These are phyloP conservation scores for Lindbergichthys nudifrons DNA, from an alignment of 2,797 vertebrate species.

Conservation along the genomic window DNA sequence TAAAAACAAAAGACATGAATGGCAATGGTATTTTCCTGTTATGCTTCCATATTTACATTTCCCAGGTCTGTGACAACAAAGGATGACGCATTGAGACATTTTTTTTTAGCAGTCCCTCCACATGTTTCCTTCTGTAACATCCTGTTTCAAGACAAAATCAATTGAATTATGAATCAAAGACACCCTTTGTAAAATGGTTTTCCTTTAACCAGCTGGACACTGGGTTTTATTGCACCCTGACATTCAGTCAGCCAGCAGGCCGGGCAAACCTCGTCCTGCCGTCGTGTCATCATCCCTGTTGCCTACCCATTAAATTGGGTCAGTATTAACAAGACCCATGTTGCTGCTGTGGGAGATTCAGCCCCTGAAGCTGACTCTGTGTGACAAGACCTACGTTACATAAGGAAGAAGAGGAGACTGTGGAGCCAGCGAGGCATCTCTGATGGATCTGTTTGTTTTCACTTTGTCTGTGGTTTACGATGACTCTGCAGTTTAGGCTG, in stretches of 20 bases:
- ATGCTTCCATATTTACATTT: not conserved
- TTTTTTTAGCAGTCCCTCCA: slow-evolving; percentile 1
- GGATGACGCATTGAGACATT: not conserved
- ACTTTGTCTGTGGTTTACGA: slow-evolving; percentile 49
- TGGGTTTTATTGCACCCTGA: slow-evolving; percentile 9
- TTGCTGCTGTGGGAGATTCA: slow-evolving; percentile 68
- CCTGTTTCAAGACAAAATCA: slow-evolving; percentile 7
- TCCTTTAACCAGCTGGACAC: not conserved
- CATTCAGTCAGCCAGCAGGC: slow-evolving; percentile 39
- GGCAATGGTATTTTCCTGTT: not conserved
- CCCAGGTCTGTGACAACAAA: slow-evolving; percentile 3
- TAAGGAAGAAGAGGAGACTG: slow-evolving; percentile 71
- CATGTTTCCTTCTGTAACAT: slow-evolving; percentile 5
- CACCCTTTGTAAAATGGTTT: not conserved
- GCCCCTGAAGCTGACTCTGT: slow-evolving; percentile 76
- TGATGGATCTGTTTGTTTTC: slow-evolving; percentile 74
- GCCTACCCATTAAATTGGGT: slow-evolving; percentile 78
- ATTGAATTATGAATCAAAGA: slow-evolving; percentile 18
- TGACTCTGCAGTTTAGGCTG: slow-evolving; percentile 45
- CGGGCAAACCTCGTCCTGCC: slow-evolving; percentile 39
- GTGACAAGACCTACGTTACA: slow-evolving; percentile 80
- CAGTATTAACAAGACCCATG: slow-evolving; percentile 77
- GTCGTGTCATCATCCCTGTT: slow-evolving; percentile 55
- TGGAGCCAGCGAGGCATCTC: slow-evolving; percentile 69
- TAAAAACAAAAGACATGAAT: slow-evolving; percentile 4